Evolutionary conservation across 2,888 invertebrate genomes (phyloP), one percentile per base, ranked within the genome.

Genomic region (Andrena fulva): DNA sequence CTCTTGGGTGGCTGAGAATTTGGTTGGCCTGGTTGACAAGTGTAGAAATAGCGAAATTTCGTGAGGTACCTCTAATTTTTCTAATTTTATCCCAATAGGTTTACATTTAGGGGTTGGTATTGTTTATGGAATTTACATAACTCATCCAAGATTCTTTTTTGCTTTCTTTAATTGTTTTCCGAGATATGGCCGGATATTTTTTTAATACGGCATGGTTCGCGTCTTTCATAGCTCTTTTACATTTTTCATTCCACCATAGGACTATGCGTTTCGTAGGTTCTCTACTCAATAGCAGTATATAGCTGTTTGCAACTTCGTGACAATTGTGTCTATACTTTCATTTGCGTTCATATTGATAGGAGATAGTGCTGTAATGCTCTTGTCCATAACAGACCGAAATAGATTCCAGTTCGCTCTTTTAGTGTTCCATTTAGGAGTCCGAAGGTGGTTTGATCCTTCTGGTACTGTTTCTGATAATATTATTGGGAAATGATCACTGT

Each of bases 401-500:
- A 54, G 54, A 10, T 7, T 7, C 20, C 54, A 54, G 52, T 56
- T 56, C 4, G 24, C 12, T 56, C 10, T 27, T 56, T 56, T 56
- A 10, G 56, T 27, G 10, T 24, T 12, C 56, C 56, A 56, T 56
- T 56, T 56, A 10, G 3, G 56, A 24, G 27, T 56, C 27, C 56
- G 10, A 24, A 10, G 56, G 56, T 0, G 20, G 3, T 56, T 56
- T 56, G 56, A 10, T 56, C 1, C 27, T 56, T 56, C 56, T 27
- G 27, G 20, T 24, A 27, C 24, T 56, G 56, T 27, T 56, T 56
- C 24, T 10, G 56, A 24, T 10, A 56, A 24, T 12, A 4, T 56
- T 5, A 63, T 63, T 3, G 63, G 63, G 7, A 63, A 35, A 7
- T 35, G 63, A 10, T 63, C 63, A 33, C 35, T 62, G 33, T 62